A percentile compares a stretch with the other conserved stretches of the same genome.
These are phyloP conservation scores for Sesamia nonagrioides DNA, from an alignment of 1,140 invertebrate species.

Conservation along the genomic window DNA sequence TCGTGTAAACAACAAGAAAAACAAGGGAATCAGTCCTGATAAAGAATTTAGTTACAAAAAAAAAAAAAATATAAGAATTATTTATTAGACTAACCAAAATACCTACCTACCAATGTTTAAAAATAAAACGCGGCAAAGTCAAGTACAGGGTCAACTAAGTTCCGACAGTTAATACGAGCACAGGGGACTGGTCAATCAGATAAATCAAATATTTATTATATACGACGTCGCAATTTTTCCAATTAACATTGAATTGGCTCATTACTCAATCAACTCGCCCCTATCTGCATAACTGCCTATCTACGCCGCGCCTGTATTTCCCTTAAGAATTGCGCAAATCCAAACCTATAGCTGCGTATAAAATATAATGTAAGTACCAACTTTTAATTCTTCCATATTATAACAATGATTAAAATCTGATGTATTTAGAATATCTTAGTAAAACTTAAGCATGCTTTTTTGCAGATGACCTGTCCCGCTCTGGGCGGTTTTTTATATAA, in stretches of 20 bases:
- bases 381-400: no score
- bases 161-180: slow-evolving; percentile 31
- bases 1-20: no score
- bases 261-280: slow-evolving; percentile 82
- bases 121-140: slow-evolving; percentile 7
- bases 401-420: no score
- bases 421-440: no score
- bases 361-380: no score
- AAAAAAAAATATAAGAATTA: no score
- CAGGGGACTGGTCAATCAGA: slow-evolving; percentile 38
- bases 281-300: background rate
- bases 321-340: background rate
- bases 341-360: background rate
- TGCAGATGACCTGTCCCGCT: no score
- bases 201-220: slow-evolving; percentile 50
- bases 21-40: no score
- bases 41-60: no score
- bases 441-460: no score
- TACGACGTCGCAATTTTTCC: slow-evolving; percentile 60
- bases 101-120: background rate
- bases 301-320: background rate
- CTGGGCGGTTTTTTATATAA: no score
- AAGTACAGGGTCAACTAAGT: slow-evolving; percentile 1
- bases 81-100: background rate
- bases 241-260: slow-evolving; percentile 83